Base-by-base conservation (phyloP, 1,140 invertebrate genomes). In the Archivesica marissinica region DNA sequence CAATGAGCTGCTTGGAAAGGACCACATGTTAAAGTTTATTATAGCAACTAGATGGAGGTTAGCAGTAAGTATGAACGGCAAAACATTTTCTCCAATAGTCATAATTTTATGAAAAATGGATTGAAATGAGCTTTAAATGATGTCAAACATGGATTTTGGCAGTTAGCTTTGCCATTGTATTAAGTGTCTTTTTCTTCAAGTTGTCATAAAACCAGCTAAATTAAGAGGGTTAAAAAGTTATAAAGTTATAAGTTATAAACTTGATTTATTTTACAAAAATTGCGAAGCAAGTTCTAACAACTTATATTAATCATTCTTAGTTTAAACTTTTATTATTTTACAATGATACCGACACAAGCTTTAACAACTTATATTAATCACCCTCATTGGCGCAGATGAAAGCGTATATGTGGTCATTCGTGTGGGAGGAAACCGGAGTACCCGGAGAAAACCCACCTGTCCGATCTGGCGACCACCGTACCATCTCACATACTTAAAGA, bases 11-110 rank as follows among this genome's bases (percentile, higher is more conserved):
- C 94, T 99, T 93, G 99, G 99, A 52, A 99, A 99, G 94, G 99
- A 99, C 94, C 99, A 99, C 93, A 99, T 98, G 44, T 95, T 99
- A 75, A 99, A 99, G 94, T 99, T 99, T 95, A 98, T 99, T 41
- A 98, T 97, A 92, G 97, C 99, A 20, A 99, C 99, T 47, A 95
- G 98, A 90, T 99, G 99, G 98, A 96, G 98, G 94, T 98, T 98
- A 95, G 96, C 98, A 89, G 98, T 94, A 59, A 54, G 68, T 79
- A 54, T 30, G 3, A 28, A 11, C 20, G 11, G n/a, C 9, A 15
- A 47, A 44, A 47, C 17, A n/a, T 72, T 44, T n/a, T 47, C 28
- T 9, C 25, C 47, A 0, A 20, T 28, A 15, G 9, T 44, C 28
- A 61, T 30, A 61, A 4, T 6, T 28, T 7, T 54, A 4, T 23